Base-by-base conservation (phyloP, 1,140 invertebrate species). In the Frieseomelitta varia region DNA sequence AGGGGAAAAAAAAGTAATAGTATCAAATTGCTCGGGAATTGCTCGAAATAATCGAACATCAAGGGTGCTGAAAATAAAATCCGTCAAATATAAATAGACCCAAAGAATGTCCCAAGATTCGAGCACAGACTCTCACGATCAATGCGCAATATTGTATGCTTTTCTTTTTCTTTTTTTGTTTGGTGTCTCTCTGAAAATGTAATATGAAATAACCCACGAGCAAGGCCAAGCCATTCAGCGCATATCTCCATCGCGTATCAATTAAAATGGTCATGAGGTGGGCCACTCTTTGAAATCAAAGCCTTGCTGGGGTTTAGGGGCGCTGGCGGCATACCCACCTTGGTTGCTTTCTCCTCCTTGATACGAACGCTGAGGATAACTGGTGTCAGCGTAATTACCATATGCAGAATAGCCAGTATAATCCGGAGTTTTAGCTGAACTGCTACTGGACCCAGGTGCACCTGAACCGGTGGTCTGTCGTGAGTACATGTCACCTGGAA, bases 251-350 rank as follows among this genome's bases (percentile, higher is more conserved):
- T 93, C 91, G 91, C 90, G 91, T 91, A 86, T 94, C 79, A 94
- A 94, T 95, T 95, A 95, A 95, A 95, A 95, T 93, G 94, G 95
- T 96, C 95, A 96, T 95, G 95, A 95, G 92, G 95, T 94, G 92
- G 95, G 95, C 95, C 95, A 96, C 93, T 96, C 95, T 95, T 95
- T 96, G 94, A 95, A 96, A 94, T 96, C 95, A 95, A 95, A 96
- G 91, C 94, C 94, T 95, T 95, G 95, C 92, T 95, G 95, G 88
- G 95, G 95, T 93, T 95, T 94, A 92, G 95, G 94, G 85, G 94
- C 94, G 92, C 94, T 95, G 92, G 94, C 93, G 87, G 94, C 94
- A 94, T 96, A 96, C 95, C 95, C 95, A 95, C 95, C 95, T 95
- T 95, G 95, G 91, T 93, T 95, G 92, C 94, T 95, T 91, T 95